A percentile compares a stretch with the other conserved stretches of the same genome.
phyloP scores from a whole-genome alignment of 1,140 invertebrate genomes.

The Lycorma delicatula region DNA sequence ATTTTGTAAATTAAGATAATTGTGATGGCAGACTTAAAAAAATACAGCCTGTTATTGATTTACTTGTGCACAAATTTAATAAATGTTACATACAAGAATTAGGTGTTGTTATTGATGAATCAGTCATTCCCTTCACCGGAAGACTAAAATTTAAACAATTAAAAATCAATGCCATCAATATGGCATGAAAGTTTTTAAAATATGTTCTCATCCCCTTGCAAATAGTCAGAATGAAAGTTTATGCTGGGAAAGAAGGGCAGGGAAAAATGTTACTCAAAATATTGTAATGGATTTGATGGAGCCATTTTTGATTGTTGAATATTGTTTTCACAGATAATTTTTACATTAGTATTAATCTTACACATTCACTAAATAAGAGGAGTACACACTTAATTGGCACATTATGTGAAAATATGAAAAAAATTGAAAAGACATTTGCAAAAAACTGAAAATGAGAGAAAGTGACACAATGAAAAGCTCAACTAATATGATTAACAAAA shows the following conservation, averaged over 20 bases:
- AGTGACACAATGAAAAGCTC: not conserved
- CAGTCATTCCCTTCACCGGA: constrained; percentile 32
- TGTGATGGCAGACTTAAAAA: not conserved
- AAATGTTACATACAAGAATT: constrained; percentile 19
- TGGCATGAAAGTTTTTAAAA: constrained; percentile 32
- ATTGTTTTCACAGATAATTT: not conserved
- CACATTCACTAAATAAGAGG: not conserved
- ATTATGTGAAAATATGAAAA: not conserved
- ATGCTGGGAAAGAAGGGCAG: constrained; percentile 21
- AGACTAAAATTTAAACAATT: constrained; percentile 33
- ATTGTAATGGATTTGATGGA: not conserved
- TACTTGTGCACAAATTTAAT: constrained; percentile 13
- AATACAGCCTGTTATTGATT: constrained; percentile 1
- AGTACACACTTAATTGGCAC: not conserved
- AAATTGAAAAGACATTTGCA: not conserved
- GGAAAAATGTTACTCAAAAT: not conserved
- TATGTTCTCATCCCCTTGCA: constrained; percentile 27
- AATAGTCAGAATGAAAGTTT: constrained; percentile 23
- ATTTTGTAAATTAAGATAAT: not conserved
- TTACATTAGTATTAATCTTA: not conserved
- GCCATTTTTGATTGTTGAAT: not conserved
- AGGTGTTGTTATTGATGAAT: constrained; percentile 35
- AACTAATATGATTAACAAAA: not conserved
- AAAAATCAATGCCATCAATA: constrained; percentile 32
- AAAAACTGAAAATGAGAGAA: not conserved